Percentiles rank a stretch among this genome's conserved stretches.
Conservation (phyloP, 2,113 vertebrate species). For the Prochilodus magdalenae region DNA sequence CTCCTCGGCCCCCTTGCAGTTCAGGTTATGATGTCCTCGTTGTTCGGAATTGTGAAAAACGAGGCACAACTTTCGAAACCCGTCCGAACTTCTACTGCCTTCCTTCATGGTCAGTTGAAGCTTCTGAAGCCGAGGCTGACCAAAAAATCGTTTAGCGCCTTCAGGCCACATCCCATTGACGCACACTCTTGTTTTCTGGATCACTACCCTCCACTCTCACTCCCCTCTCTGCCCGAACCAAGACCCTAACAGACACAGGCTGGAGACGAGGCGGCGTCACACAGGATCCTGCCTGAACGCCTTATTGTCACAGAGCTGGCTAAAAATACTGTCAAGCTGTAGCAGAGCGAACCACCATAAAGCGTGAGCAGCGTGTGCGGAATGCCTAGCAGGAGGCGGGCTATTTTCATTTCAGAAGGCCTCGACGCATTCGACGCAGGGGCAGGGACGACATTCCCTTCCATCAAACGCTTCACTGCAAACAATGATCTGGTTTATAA, state of each 20-base stretch:
- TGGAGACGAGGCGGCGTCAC: not conserved
- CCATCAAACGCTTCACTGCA: too few relatives aligned
- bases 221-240: not conserved
- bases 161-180: constrained; percentile 33
- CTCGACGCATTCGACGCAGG: not conserved
- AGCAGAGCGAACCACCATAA: not conserved
- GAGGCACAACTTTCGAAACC: too few relatives aligned
- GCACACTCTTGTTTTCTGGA: constrained; percentile 29
- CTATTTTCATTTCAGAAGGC: not conserved
- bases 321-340: not conserved
- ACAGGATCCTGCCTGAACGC: not conserved
- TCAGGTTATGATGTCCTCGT: too few relatives aligned
- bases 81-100: too few relatives aligned
- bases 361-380: too few relatives aligned
- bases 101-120: too few relatives aligned
- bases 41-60: too few relatives aligned
- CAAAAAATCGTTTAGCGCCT: constrained; percentile 24
- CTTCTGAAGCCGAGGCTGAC: not conserved
- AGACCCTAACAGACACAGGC: not conserved
- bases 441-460: not conserved
- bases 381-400: not conserved
- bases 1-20: too few relatives aligned
- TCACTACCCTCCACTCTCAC: constrained; percentile 12
- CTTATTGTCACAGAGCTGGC: not conserved
- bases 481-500: too few relatives aligned